Evolutionary conservation across 2,888 invertebrate species (phyloP), one percentile per base, ranked within the genome.

Genomic region (Eupithecia subfuscata): DNA sequence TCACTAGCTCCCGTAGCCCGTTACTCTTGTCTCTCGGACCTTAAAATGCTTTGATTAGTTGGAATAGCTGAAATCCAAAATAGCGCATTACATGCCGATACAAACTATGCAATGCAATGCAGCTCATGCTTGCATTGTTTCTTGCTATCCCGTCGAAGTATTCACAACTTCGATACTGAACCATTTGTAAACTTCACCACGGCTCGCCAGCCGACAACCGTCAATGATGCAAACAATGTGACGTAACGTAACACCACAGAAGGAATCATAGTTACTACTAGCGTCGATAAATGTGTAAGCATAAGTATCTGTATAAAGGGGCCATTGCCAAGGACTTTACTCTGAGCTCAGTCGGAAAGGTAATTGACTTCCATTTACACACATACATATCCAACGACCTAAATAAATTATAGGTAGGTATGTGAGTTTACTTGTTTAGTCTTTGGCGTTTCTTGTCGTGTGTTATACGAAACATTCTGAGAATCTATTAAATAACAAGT

Each of bases 321-420:
- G 92, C 91, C 92, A 92, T 86, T 92, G 92, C 89, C 92, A 92
- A 92, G 92, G 92, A 92, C 89, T 85, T 74, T 87, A 84, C 85
- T 87, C 88, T 86, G 87, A 88, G 86, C 87, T 86, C 88, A 88
- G 85, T 85, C 87, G 84, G 87, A 90, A 89, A 92, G 91, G 91
- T 92, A 90, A 91, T 91, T 89, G 90, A 90, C 92, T 91, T 84
- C 81, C 84, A 85, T 86, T 82, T 84, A 84, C 82, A 84, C 82
- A 83, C 82, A 84, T 25, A 56, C 56, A 56, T 79, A 77, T 64
- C 70, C 30, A 73, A 65, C 71, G 71, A 74, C 76, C 80, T 83
- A 84, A 82, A 83, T 79, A 69, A 76, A 71, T 70, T 75, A 73
- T 74, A 73, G 70, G 76, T 78, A 74, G 40, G 65, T 69, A 67